Percentiles rank a stretch among this genome's conserved stretches.
Conservation (phyloP, 2,888 invertebrate genomes). For the Helicoverpa assulta region DNA sequence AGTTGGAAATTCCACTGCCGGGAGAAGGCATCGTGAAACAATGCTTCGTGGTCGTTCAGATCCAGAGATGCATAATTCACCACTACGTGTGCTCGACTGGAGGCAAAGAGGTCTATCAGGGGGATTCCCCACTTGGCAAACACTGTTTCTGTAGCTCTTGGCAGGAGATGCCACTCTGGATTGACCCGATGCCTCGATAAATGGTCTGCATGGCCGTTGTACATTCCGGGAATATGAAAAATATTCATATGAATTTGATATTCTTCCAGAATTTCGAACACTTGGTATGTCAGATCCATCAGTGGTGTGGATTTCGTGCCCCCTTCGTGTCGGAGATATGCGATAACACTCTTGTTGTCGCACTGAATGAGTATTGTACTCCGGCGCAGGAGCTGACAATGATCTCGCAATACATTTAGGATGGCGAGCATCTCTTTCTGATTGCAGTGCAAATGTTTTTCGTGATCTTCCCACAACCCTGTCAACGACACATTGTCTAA, state of each 20-base stretch:
- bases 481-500: slow-evolving; percentile 43
- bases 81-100: slow-evolving; percentile 53
- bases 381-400: slow-evolving; percentile 1
- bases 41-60: slow-evolving; percentile 41
- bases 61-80: slow-evolving; percentile 44
- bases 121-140: slow-evolving; percentile 57
- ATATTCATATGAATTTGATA: slow-evolving; percentile 42
- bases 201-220: slow-evolving; percentile 57
- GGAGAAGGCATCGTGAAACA: slow-evolving; percentile 54
- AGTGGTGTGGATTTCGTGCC: slow-evolving; percentile 59
- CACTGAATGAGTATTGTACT: slow-evolving; percentile 52
- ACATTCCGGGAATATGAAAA: slow-evolving; percentile 55
- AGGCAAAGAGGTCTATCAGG: slow-evolving; percentile 60
- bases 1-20: slow-evolving; percentile 46
- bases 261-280: slow-evolving; percentile 43
- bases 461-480: slow-evolving; percentile 35
- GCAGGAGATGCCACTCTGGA: slow-evolving; percentile 61
- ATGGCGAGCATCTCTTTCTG: slow-evolving; percentile 56
- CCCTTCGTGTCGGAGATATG: slow-evolving; percentile 64
- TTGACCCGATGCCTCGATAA: slow-evolving; percentile 42
- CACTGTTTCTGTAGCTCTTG: slow-evolving; percentile 27
- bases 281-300: slow-evolving; percentile 46
- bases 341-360: slow-evolving; percentile 62
- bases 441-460: slow-evolving; percentile 52
- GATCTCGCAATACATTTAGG: slow-evolving; percentile 30